Base-by-base conservation (phyloP, 2,888 invertebrate species). In the Nymphalis urticae region DNA sequence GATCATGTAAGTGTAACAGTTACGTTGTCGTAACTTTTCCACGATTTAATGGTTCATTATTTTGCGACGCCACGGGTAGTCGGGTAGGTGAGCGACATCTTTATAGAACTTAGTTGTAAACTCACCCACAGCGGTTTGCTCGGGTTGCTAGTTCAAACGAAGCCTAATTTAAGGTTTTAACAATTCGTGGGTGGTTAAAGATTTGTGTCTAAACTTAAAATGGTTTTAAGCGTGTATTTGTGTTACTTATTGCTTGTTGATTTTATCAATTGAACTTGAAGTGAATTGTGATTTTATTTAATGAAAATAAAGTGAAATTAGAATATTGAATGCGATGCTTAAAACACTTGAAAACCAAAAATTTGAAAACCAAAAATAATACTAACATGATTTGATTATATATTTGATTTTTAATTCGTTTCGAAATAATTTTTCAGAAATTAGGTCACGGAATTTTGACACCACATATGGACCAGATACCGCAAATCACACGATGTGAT, bases 11-110 rank as follows among this genome's bases (percentile, higher is more conserved):
- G 51, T 56, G 17, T 56, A 56, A 56, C 32, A 27, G 19, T 9
- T 58, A 58, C 58, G 1, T 42, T 13, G 66, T 62, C 62, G 62
- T 67, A 62, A 56, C 62, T 67, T 62, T 48, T 13, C 27, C 56
- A 62, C 53, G 32, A 67, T 48, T 64, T 72, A 69, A 72, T 69
- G 64, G 72, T 62, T 62, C 69, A 67, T 72, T 69, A 72, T 59
- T 69, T 67, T 59, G 54, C 21, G 51, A 59, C 48, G 64, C 69
- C 54, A 58, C 68, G 64, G 58, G 56, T 67, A 69, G 72, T 42
- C 68, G 64, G 58, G 56, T 67, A 69, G 72, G 72, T 69, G 67
- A 67, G 69, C 54, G 66, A 69, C 69, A 69, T 72, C 67, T 72
- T 69, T 72, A 67, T 69, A 32, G 66, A 56, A 66, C 62, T 66